These are phyloP conservation scores for Acanthochromis polyacanthus DNA, from an alignment of 2,113 vertebrate species.

Conservation along the genomic window DNA sequence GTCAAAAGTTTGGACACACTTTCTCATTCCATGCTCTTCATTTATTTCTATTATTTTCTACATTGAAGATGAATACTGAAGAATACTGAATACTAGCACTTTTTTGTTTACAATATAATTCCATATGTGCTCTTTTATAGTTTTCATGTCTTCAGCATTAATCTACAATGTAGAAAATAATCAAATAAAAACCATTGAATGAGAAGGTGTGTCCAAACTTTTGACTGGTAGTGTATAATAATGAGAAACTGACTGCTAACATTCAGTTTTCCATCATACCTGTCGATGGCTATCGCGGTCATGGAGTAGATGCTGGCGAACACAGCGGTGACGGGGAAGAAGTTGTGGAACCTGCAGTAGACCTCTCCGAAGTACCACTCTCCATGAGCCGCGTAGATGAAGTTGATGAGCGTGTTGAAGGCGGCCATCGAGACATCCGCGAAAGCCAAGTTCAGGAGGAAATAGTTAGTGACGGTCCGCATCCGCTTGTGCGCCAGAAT, in stretches of 20 bases:
- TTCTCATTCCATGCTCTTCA: no score
- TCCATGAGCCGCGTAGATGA: constrained; percentile 92
- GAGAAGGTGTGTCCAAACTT: no score
- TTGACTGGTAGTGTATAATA: background rate
- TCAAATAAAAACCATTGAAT: no score
- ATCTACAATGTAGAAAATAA: no score
- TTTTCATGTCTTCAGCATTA: no score
- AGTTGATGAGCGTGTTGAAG: constrained; percentile 96
- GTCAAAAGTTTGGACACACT: no score
- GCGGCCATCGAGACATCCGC: constrained; percentile 95
- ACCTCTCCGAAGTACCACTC: constrained; percentile 97
- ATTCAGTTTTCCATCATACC: constrained; percentile 78
- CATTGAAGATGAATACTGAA: no score
- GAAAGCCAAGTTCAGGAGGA: constrained; percentile 94
- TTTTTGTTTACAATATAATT: no score
- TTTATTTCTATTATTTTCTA: no score
- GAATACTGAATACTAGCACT: no score
- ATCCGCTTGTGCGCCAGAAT: constrained; percentile 96
- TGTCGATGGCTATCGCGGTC: constrained; percentile 95
- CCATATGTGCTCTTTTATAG: no score
- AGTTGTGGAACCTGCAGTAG: constrained; percentile 98
- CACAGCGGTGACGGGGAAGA: constrained; percentile 95
- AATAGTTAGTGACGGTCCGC: constrained; percentile 97
- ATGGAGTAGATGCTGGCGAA: constrained; percentile 99
- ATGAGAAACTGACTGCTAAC: background rate